Base-by-base conservation (phyloP, 2,113 vertebrate genomes). In the Gadus macrocephalus region DNA sequence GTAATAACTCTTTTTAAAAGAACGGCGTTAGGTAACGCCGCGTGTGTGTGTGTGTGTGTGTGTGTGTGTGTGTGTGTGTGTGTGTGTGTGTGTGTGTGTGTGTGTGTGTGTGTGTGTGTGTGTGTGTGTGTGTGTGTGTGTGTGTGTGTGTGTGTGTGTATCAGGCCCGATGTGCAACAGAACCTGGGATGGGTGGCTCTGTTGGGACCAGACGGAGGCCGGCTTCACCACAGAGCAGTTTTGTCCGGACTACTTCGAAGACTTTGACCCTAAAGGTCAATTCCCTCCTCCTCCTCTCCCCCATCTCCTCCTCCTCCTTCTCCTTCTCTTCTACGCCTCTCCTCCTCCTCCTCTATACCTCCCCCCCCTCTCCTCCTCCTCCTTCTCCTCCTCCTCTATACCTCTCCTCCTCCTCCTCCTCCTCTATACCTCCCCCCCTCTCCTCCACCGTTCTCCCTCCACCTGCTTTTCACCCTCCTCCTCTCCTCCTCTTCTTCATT, bases 161-260 rank as follows among this genome's bases (percentile, higher is more conserved):
- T 28, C 63, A 73, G 95, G 90, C 15, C 73, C 81, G 1, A 80
- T 89, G 78, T 99, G 97, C 82, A 97, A 94, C 78, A 89, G 88
- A 5, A 99, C 97, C 0, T 99, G 97, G 97, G 97, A 99, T 16
- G 97, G 96, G 0, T 99, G 97, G 97, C 76, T 98, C 60, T 99
- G 97, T 78, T 99, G 97, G 97, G 94, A 91, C 0, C 92, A 95
- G 12, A 90, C 92, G 0, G 85, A 94, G 3, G 93, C 92, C 0
- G 97, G 96, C 22, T 75, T 90, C 0, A 90, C 89, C 1, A 91
- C 92, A 0, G 91, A 93, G 71, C 97, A 98, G 78, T 91, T 82
- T 64, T 99, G 97, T 73, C 97, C 97, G 1, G 94, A 95, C 77
- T 98, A 98, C 75, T 99, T 83, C 22, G 76, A 90, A 1, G 91